Percentiles rank a stretch among this genome's conserved stretches.
Conservation (phyloP, 2,797 vertebrate species). For the Enteromius mattozi region DNA sequence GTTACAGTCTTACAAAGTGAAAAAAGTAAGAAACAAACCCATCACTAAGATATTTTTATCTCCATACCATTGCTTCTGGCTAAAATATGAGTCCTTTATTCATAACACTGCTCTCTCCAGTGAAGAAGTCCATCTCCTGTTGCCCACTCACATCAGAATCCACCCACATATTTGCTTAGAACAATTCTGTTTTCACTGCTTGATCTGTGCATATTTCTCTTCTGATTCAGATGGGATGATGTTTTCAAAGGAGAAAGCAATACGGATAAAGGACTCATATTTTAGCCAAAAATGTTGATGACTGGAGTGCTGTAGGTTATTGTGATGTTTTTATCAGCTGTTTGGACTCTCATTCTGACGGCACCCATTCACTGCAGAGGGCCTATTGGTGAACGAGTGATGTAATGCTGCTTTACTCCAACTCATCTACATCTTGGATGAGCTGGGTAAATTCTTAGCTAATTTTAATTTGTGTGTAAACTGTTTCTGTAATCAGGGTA, state of each 20-base stretch:
- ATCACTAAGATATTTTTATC: not conserved
- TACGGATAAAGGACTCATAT: not conserved
- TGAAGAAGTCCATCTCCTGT: not conserved
- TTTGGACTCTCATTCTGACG: not conserved
- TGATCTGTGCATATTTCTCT: not conserved
- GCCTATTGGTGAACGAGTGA: not conserved
- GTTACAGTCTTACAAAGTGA: not conserved
- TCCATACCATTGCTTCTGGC: not conserved
- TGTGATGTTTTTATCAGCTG: not conserved
- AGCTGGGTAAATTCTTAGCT: not conserved
- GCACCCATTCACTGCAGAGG: not conserved
- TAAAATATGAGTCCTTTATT: not conserved
- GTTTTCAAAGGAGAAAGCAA: not conserved
- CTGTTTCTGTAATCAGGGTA: not conserved
- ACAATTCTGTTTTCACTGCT: not conserved
- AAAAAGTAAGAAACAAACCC: not conserved
- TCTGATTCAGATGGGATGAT: not conserved
- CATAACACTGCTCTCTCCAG: not conserved
- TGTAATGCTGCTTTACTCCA: not conserved
- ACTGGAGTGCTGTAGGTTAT: not conserved
- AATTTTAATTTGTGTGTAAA: not conserved
- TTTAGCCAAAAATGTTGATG: not conserved
- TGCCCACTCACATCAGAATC: not conserved
- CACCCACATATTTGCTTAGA: not conserved
- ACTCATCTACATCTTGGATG: not conserved